Percentiles rank a stretch among this genome's conserved stretches.
phyloP scores from a whole-genome alignment of 2,113 vertebrate species.

The Festucalex cinctus region DNA sequence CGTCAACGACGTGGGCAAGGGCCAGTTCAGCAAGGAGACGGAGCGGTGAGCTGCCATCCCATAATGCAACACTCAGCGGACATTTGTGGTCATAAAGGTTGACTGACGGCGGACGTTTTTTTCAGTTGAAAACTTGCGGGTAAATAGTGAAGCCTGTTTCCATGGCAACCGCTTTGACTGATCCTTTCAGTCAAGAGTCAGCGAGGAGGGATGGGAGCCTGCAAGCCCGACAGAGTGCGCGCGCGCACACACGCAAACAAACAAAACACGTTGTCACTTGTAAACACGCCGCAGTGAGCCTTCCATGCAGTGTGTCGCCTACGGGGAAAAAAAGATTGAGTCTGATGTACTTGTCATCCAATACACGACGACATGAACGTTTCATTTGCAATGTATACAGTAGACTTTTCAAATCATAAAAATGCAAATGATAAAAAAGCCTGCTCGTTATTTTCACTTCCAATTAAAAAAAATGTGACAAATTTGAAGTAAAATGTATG shows the following conservation, averaged over 20 bases:
- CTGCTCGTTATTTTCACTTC: no score
- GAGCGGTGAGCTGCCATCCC: conserved; percentile 79
- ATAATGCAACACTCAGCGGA: no score
- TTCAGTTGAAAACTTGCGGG: neutral
- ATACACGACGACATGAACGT: no score
- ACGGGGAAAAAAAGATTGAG: neutral
- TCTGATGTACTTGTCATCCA: neutral
- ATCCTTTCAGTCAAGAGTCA: conserved; percentile 42
- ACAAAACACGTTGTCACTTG: conserved; percentile 3
- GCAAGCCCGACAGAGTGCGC: conserved; percentile 10
- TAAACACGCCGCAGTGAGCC: conserved; percentile 4
- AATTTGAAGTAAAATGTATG: neutral
- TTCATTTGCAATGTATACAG: no score
- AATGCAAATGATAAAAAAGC: no score
- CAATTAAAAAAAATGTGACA: no score
- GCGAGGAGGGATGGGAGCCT: conserved; percentile 14
- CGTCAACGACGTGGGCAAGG: conserved; percentile 91
- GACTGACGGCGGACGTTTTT: neutral
- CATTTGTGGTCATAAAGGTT: neutral
- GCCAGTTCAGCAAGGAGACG: conserved; percentile 95
- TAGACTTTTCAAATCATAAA: neutral
- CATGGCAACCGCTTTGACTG: conserved; percentile 28
- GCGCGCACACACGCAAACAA: conserved; percentile 7
- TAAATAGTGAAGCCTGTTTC: conserved; percentile 22
- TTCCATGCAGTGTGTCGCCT: neutral